Evolutionary conservation across 2,113 vertebrate genomes (phyloP), one percentile per base, ranked within the genome.

Genomic region (Onychorhynchus coronatus): DNA sequence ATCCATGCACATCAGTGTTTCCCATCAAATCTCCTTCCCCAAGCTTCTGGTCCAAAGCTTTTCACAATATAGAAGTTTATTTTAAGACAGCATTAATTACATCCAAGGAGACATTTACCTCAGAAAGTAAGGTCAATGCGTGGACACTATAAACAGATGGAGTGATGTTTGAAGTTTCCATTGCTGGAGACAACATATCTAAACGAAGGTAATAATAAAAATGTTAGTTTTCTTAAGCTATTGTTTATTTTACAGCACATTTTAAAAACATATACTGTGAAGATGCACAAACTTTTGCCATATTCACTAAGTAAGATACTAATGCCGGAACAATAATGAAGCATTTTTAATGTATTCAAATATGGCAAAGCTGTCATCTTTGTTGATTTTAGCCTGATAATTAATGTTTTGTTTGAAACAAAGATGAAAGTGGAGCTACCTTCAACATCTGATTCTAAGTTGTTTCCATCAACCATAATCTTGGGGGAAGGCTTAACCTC

Each of bases 91-190:
- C 23, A 52, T 37, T 87, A 14, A 66, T 67, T 67, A 49, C n/a
- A 72, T 37, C 30, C 30, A 53, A 93, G 76, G 50, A 93, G 72
- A 66, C 10, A 85, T 72, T 98, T 99, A 99, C 99, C 99, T 99
- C 99, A 59, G 99, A 99, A 90, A 99, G 97, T 89, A 99, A 98
- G 8, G 99, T 99, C 98, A 99, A 93, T 30, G 99, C 99, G 87
- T 99, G 99, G 83, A 99, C 99, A 81, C 99, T 99, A 96, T 99
- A 99, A 50, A 99, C 98, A 72, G 99, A 99, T 66, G 99, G 99
- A 96, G 99, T 99, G 95, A 99, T 99, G 96, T 98, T 99, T 96
- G 99, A 99, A 33, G 99, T 99, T 98, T 99, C 99, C 98, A 99
- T 98, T 96, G 99, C 99, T 96, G 99, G 99, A 97, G 97, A 98